These are phyloP conservation scores for Bombylius major DNA, from an alignment of 2,888 invertebrate genomes.

Conservation along the genomic window DNA sequence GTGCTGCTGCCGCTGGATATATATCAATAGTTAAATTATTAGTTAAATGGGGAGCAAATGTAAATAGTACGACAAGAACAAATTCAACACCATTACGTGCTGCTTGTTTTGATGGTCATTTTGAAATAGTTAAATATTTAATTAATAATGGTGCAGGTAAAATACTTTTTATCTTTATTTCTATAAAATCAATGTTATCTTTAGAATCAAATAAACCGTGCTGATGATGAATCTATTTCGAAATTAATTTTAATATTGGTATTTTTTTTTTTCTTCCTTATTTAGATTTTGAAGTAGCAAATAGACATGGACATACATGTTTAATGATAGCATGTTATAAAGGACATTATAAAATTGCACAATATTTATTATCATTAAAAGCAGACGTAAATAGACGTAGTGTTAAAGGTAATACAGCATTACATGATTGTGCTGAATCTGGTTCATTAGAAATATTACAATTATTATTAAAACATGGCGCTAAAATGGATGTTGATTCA, in stretches of 20 bases:
- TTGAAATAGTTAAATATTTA: constrained; percentile 86
- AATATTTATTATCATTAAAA: constrained; percentile 70
- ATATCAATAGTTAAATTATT: constrained; percentile 72
- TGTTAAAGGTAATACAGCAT: constrained; percentile 82
- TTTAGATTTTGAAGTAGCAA: constrained; percentile 87
- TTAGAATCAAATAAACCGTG: not conserved
- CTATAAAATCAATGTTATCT: not conserved
- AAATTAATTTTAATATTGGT: not conserved
- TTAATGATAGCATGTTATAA: constrained; percentile 98
- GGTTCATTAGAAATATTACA: constrained; percentile 87
- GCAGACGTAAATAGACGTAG: constrained; percentile 90
- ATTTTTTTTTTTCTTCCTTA: not conserved
- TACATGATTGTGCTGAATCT: constrained; percentile 95
- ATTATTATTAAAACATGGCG: constrained; percentile 74
- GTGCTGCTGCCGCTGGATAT: constrained; percentile 94
- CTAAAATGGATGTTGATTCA: constrained; percentile 86
- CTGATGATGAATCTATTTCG: not conserved
- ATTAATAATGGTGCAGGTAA: constrained; percentile 78
- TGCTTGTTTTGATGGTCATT: constrained; percentile 94
- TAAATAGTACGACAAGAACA: constrained; percentile 88
- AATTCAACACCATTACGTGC: constrained; percentile 91
- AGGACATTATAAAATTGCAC: constrained; percentile 82
- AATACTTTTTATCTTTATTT: constrained; percentile 12
- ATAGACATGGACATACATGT: constrained; percentile 91
- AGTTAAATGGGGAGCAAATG: constrained; percentile 73